Evolutionary conservation across 2,113 vertebrate genomes (phyloP), one percentile per base, ranked within the genome.

Genomic region (Dicentrarchus labrax): DNA sequence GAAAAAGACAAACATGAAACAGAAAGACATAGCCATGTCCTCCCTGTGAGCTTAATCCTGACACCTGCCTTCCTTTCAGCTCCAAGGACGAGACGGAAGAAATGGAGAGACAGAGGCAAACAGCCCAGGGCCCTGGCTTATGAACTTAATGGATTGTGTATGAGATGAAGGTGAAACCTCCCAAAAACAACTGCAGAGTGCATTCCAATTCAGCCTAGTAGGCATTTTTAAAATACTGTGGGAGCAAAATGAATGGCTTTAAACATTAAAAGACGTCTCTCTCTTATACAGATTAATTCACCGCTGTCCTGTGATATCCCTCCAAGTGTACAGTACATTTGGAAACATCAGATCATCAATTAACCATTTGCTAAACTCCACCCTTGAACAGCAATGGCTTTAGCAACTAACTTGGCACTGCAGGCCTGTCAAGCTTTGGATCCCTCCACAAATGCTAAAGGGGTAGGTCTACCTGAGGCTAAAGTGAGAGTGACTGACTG

Each of bases 1-100:
- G 24, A 21, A 16, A 54, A 51, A 72, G 45, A 38, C 39, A 3
- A 16, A 76, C 66, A 61, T 66, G 45, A 67, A 73, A 64, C 24
- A 21, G 36, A 1, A 57, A 60, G 39, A n/a, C 38, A n/a, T 54
- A 57, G 22, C 47, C 21, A 13, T 8, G 21, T n/a, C n/a, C 8
- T 57, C 5, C n/a, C 13, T 72, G 13, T 50, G 43, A 59, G 60
- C n/a, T 38, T 53, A 53, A 9, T 15, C 47, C 17, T 36, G 39
- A 54, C 57, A 45, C 24, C 7, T 45, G 47, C 17, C 11, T 71
- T 38, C 19, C 62, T 54, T 69, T 41, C 12, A 41, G 53, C 9
- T 47, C 38, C 15, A 53, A 50, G 43, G 36, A 51, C 0, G 6
- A 69, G 56, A 24, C 12, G 30, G 41, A 43, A 43, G 1, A 8